These are phyloP conservation scores for Aurelia aurita DNA, from an alignment of 30 jellyfish, hydroid and myxozoan species.

Conservation along the genomic window DNA sequence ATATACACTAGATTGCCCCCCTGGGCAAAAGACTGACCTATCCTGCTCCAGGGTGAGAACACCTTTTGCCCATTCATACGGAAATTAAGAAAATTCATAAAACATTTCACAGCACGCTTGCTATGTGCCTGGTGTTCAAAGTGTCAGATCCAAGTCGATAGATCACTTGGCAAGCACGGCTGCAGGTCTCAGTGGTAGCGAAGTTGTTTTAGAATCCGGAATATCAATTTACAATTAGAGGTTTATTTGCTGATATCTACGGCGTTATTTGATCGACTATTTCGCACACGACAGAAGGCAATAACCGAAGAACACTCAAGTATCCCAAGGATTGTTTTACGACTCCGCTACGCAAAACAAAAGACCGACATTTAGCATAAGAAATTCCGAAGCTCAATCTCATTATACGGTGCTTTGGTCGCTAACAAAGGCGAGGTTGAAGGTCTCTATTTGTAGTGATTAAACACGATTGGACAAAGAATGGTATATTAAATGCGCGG, in stretches of 20 bases:
- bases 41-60: slow-evolving; percentile 6
- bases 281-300: slow-evolving; percentile 35
- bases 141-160: slow-evolving; percentile 19
- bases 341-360: slow-evolving; percentile 53
- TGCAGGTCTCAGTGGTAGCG: slow-evolving; percentile 33
- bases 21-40: not conserved
- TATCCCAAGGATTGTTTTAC: slow-evolving; percentile 42
- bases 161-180: slow-evolving; percentile 24
- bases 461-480: slow-evolving; percentile 67
- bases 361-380: slow-evolving; percentile 27
- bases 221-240: slow-evolving; percentile 18
- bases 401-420: slow-evolving; percentile 70
- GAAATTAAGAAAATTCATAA: slow-evolving; percentile 14
- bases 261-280: slow-evolving; percentile 39
- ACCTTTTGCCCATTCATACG: slow-evolving; percentile 16
- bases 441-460: slow-evolving; percentile 69
- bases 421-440: slow-evolving; percentile 76
- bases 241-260: slow-evolving; percentile 47
- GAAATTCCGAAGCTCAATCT: slow-evolving; percentile 54
- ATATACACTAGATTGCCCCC: slow-evolving; percentile 17
- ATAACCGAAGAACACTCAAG: slow-evolving; percentile 59
- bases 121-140: slow-evolving; percentile 36
- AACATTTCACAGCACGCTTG: slow-evolving; percentile 56
- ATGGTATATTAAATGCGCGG: slow-evolving; percentile 60
- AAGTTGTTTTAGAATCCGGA: slow-evolving; percentile 24